A percentile compares a stretch with the other conserved stretches of the same genome.
Conservation (phyloP, 2,888 invertebrate genomes). For the Xanthia togata region DNA sequence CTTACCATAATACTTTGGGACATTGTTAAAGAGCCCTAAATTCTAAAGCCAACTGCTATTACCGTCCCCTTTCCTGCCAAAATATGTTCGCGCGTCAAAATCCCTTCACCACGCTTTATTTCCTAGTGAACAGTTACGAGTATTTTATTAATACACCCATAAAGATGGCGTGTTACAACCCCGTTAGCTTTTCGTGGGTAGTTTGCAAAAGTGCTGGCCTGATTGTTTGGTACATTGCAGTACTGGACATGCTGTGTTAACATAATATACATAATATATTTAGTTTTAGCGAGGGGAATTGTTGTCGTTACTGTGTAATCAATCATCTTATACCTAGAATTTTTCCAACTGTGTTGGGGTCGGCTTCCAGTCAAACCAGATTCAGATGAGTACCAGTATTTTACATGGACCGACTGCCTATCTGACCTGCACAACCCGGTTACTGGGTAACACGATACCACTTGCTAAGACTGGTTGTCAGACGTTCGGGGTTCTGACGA, state of each 20-base stretch:
- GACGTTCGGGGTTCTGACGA: too few relatives aligned
- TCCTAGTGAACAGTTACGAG: conserved; percentile 36
- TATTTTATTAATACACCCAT: conserved; percentile 52
- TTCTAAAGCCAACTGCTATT: not conserved
- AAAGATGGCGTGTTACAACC: conserved; percentile 45
- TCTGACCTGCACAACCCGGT: not conserved
- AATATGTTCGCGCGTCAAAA: conserved; percentile 5
- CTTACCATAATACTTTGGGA: not conserved
- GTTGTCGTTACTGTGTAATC: conserved; percentile 3
- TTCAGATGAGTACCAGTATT: not conserved
- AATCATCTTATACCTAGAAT: not conserved
- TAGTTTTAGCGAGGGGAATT: not conserved
- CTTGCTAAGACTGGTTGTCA: not conserved
- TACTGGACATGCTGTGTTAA: conserved; percentile 19
- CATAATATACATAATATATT: not conserved
- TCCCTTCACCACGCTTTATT: conserved; percentile 12
- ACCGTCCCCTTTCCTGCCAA: not conserved
- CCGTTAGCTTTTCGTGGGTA: conserved; percentile 34
- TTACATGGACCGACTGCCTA: not conserved
- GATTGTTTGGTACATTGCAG: conserved; percentile 59
- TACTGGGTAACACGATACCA: not conserved
- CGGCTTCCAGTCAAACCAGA: not conserved
- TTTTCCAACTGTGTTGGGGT: not conserved
- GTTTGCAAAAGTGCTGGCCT: conserved; percentile 57
- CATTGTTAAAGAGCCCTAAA: not conserved